Percentiles rank a stretch among this genome's conserved stretches.
These are phyloP conservation scores for Caretta caretta DNA, from an alignment of 2,113 vertebrate genomes.

Conservation along the genomic window DNA sequence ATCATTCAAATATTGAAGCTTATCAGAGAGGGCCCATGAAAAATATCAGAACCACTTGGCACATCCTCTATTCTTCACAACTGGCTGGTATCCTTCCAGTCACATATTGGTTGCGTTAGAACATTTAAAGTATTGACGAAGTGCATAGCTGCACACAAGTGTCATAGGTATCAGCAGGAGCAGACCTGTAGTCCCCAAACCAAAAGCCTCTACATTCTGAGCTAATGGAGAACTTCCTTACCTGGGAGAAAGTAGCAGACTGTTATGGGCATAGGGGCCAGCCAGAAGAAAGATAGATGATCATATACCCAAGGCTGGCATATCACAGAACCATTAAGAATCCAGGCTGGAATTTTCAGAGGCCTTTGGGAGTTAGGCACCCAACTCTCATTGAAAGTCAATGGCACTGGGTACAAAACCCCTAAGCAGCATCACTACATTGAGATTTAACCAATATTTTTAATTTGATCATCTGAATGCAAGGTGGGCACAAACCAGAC, in stretches of 20 bases:
- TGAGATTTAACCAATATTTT: background rate
- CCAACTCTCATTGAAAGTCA: fast-evolving
- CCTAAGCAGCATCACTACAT: background rate
- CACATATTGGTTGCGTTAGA: background rate
- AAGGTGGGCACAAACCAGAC: background rate
- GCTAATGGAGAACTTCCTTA: background rate
- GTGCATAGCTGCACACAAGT: fast-evolving
- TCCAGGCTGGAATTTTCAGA: background rate
- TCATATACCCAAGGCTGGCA: background rate
- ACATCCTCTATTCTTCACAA: background rate
- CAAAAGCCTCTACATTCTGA: background rate
- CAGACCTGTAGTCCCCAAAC: background rate
- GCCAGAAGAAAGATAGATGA: background rate
- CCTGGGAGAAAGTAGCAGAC: background rate
- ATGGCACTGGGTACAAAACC: background rate
- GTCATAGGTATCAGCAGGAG: background rate
- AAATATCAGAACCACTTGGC: background rate
- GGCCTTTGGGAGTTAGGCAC: background rate
- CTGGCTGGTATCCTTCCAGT: background rate
- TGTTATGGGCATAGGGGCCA: background rate
- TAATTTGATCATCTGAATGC: background rate
- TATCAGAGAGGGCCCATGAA: background rate
- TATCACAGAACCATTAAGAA: background rate
- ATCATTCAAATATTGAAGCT: background rate
- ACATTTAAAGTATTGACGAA: background rate